Evolutionary conservation across 2,113 vertebrate genomes (phyloP).

Genomic region (Limanda limanda): DNA sequence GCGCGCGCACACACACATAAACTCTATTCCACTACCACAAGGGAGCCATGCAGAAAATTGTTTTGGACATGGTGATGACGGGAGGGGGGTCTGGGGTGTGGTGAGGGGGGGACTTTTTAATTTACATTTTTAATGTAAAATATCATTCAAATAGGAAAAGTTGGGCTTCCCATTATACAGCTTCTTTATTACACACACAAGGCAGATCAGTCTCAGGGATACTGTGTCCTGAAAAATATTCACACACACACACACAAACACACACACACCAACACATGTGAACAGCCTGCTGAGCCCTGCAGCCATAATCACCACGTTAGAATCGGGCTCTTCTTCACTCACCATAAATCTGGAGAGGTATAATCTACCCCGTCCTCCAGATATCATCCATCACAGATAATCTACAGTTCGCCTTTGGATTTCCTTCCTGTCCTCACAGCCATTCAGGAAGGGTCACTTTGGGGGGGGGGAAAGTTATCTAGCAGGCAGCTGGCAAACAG

Average conservation of each 20-base stretch:
- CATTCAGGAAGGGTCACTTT: slow-evolving; percentile 41
- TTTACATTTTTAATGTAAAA: slow-evolving; percentile 85
- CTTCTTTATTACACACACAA: slow-evolving; percentile 76
- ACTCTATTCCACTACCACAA: slow-evolving; percentile 53
- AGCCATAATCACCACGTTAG: slow-evolving; percentile 63
- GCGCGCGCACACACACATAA: slow-evolving; percentile 23
- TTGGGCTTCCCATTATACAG: slow-evolving; percentile 81
- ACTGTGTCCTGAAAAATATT: slow-evolving; percentile 25
- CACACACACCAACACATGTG: slow-evolving; percentile 49
- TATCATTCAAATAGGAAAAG: slow-evolving; percentile 80
- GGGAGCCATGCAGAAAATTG: slow-evolving; percentile 86
- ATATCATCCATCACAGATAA: slow-evolving; percentile 70
- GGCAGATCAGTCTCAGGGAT: slow-evolving; percentile 70
- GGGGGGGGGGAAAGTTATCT: background rate
- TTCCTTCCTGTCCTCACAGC: background rate
- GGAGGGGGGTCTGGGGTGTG: slow-evolving; percentile 53
- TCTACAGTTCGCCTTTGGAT: slow-evolving; percentile 38
- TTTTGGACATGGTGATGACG: slow-evolving; percentile 83
- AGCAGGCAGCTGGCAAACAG: background rate
- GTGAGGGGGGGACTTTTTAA: slow-evolving; percentile 72
- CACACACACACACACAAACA: background rate
- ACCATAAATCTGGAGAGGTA: slow-evolving; percentile 66
- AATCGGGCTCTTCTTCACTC: slow-evolving; percentile 57
- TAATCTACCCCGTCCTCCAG: slow-evolving; percentile 63
- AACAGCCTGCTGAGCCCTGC: slow-evolving; percentile 58